Conservation (phyloP, 2,888 invertebrate species). For the Galeruca laticollis region DNA sequence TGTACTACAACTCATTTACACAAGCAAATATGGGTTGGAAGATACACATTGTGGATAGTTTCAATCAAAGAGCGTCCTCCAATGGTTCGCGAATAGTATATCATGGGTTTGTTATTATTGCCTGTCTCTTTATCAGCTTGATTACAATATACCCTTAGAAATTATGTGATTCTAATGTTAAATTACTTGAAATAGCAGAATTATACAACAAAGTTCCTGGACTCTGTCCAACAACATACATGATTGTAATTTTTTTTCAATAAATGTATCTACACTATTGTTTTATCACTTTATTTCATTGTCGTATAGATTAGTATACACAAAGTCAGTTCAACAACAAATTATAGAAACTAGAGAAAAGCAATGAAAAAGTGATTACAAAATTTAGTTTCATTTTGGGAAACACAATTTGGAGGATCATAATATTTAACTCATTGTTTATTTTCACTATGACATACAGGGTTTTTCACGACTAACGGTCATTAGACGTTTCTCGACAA, state of each 20-base stretch:
- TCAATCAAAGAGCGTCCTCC: slow-evolving; percentile 62
- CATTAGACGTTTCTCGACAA: too few relatives aligned
- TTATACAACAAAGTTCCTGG: not conserved
- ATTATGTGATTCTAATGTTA: not conserved
- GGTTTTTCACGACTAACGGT: too few relatives aligned
- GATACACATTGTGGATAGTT: slow-evolving; percentile 89
- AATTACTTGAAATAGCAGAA: not conserved
- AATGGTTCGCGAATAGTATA: not conserved
- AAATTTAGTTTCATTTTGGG: too few relatives aligned
- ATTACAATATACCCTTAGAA: not conserved
- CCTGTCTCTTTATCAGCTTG: not conserved
- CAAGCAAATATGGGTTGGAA: slow-evolving; percentile 96
- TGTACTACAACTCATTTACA: slow-evolving; percentile 94
- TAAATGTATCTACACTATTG: not conserved
- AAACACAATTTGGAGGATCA: too few relatives aligned
- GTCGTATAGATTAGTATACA: too few relatives aligned
- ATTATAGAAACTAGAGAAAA: too few relatives aligned
- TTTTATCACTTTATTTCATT: too few relatives aligned
- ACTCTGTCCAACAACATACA: too few relatives aligned
- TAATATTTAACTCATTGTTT: too few relatives aligned
- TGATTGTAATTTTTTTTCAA: not conserved
- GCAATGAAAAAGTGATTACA: too few relatives aligned
- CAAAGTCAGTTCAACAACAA: too few relatives aligned
- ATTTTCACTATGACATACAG: too few relatives aligned
- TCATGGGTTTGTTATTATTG: not conserved